Base-by-base conservation (phyloP, 2,797 vertebrate genomes). In the Lutjanus argentimaculatus region DNA sequence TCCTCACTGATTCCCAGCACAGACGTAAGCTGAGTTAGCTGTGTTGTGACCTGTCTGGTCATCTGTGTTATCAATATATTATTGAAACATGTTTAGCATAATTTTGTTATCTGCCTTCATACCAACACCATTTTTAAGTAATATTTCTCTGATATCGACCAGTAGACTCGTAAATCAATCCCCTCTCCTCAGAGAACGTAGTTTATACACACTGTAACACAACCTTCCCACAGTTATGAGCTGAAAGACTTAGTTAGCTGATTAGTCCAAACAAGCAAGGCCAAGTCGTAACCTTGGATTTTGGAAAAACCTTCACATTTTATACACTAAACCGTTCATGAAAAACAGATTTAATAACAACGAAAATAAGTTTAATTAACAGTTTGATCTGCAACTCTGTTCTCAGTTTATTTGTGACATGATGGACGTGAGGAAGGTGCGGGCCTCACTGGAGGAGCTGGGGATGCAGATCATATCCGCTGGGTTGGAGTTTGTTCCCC, bases 401-500 rank as follows among this genome's bases (percentile, higher is more conserved):
- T 59, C 59, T 40, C 89, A 99, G 97, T 99, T 97, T 86, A 92
- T 97, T 58, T 98, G 97, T 78, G 95, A 96, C 19, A 59, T 87
- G 48, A 77, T 87, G 0, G 95, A 94, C 1, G 65, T 96, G 78
- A 91, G 85, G 64, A 94, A 93, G 25, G 96, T 98, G 40, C 93
- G 94, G 11, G 75, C 85, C 15, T 95, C 94, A 2, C 82, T 99
- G 80, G 93, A 96, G 83, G 82, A 88, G 16, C 80, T 96, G 66
- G 97, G 97, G 25, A 84, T 97, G 61, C 86, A 89, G 63, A 91
- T 96, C 0, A 64, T 89, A 1, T 97, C 96, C 2, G 88, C 95
- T 2, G 88, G 91, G 1, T 56, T 95, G 40, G 97, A 97, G 83
- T 98, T 95, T 88, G 88, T 98, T 65, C 91, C 97, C 19, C 91